Evolutionary conservation across 2,113 vertebrate genomes (phyloP).

Genomic region (Paratilapia polleni): DNA sequence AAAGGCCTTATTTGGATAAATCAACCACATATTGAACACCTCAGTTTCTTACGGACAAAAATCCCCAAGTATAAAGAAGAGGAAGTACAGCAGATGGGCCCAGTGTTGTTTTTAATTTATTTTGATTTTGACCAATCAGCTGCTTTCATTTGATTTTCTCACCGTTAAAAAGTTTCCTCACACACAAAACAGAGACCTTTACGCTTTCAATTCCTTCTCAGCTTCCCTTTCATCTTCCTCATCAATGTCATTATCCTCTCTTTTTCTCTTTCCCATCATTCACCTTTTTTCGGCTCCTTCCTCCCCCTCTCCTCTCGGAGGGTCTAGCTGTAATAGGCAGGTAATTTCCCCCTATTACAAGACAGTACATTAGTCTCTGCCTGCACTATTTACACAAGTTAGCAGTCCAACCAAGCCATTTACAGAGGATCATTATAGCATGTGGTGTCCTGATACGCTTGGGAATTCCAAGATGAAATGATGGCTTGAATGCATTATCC

Average conservation of each 20-base stretch:
- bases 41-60: not conserved
- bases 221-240: slow-evolving; percentile 24
- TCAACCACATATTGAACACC: not conserved
- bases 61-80: not conserved
- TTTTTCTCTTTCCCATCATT: slow-evolving; percentile 53
- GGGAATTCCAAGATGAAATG: slow-evolving; percentile 80
- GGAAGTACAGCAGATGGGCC: fast-evolving
- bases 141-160: not conserved
- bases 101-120: not conserved
- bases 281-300: slow-evolving; percentile 79
- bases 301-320: slow-evolving; percentile 85
- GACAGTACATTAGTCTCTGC: slow-evolving; percentile 90
- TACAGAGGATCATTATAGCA: slow-evolving; percentile 88
- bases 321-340: slow-evolving; percentile 85
- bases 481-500: slow-evolving; percentile 83
- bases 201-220: not conserved
- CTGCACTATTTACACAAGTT: slow-evolving; percentile 92
- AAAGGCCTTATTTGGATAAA: not conserved
- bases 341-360: slow-evolving; percentile 86
- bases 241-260: not conserved
- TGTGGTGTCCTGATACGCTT: slow-evolving; percentile 84
- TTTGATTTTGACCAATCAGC: not conserved
- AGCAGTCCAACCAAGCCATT: slow-evolving; percentile 86
- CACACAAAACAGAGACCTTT: not conserved
- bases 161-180: not conserved